Base-by-base conservation (phyloP, 1,140 invertebrate genomes). In the Hyphantria cunea region DNA sequence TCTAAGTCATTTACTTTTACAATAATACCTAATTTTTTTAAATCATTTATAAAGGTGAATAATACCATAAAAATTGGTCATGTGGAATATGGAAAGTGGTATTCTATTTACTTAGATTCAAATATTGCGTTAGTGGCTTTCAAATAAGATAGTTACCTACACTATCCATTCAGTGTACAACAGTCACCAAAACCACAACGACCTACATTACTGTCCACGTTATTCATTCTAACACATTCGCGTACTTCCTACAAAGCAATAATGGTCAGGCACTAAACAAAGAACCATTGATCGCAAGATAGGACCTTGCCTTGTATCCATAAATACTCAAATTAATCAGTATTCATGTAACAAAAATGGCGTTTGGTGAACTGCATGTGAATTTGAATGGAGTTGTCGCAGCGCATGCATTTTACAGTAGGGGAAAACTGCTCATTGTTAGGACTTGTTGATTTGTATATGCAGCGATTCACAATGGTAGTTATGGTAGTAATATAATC, bases 331-430 rank as follows among this genome's bases (percentile, higher is more conserved):
- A 63, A 68, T 67, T 74, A 76, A 83, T 87, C 78, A 84, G 82
- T 83, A 84, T 85, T 84, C 82, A 82, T 75, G 68, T 63, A 70
- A 72, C 72, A 78, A 75, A 25, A 25, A 25, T 25, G 2, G 76
- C 64, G 75, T 80, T 80, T 76, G 72, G 73, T 60, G 77, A 83
- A 82, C 80, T 88, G 85, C 83, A 84, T 83, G 82, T 84, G 75
- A 78, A 83, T 77, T 71, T 78, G 73, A 74, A 85, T 80, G 77
- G 74, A 78, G 82, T 84, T 82, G 73, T 76, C 64, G 80, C 74
- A 68, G 58, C 70, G 79, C 76, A 82, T 84, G 80, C 80, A 84
- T 84, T 84, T 77, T 80, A 79, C 78, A 84, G 72, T 69, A 72
- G 66, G 55, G 71, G 70, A 80, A 77, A 80, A 78, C 72, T 60